Evolutionary conservation across 2,113 vertebrate genomes (phyloP), one percentile per base, ranked within the genome.

Genomic region (Paratilapia polleni): DNA sequence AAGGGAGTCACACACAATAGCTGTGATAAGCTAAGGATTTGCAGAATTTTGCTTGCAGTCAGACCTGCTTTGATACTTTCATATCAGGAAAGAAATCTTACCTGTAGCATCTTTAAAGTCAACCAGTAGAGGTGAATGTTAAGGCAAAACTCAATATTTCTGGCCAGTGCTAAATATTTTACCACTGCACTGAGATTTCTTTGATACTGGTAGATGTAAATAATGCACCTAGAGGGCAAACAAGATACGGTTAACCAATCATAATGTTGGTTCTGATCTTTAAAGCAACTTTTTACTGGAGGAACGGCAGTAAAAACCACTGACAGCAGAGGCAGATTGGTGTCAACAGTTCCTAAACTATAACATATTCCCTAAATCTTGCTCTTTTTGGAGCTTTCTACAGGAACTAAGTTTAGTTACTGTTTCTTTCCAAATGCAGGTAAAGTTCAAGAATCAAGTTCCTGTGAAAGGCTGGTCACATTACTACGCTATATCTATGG

Each of bases 21-120:
- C 7, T 10, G 47, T 28, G 60, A 88, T 90, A 88, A 93, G 88
- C 89, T 74, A 52, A 13, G 89, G 88, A 92, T 91, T 91, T 92
- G 76, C n/a, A 38, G 83, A 81, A 81, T 87, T 82, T 81, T 84
- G 52, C 54, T 90, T 77, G 28, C 34, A 8, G 28, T 61, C 38
- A 13, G 10, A 78, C 58, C 52, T 78, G 59, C 87, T 92, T 89
- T 88, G 79, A 87, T 85, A 41, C 31, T 17, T 68, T 78, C 84
- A 8, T 15, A 63, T 83, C 54, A 11, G 56, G 47, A 78, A 80
- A 70, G 9, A 80, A 31, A 64, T 73, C 75, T 49, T 10, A 79
- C 47, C 52, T 78, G 26, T 22, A 13, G 7, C 15, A 49, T 64
- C 80, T 89, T 78, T 60, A 80, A 57, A 54, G 64, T 59, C 14